These are phyloP conservation scores for Octopus bimaculoides DNA, from an alignment of 1,140 invertebrate genomes.

Conservation along the genomic window DNA sequence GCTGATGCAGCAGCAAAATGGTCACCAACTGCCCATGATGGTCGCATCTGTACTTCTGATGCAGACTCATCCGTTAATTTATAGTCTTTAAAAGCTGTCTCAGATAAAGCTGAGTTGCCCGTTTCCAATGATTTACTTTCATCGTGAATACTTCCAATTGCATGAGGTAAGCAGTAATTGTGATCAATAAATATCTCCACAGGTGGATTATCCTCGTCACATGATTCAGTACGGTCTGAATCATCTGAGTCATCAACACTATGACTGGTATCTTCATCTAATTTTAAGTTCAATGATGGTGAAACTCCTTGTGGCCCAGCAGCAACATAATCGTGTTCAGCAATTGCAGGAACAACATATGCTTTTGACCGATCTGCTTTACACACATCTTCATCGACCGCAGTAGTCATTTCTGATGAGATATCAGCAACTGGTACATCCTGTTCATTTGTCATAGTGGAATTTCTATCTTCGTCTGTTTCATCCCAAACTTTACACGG, in stretches of 20 bases:
- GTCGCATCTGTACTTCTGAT: background rate
- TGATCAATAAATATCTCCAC: slow-evolving; percentile 50
- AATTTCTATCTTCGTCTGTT: slow-evolving; percentile 25
- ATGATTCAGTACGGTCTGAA: slow-evolving; percentile 14
- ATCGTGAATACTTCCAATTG: slow-evolving; percentile 27
- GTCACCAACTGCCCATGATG: slow-evolving; percentile 20
- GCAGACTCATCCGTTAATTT: background rate
- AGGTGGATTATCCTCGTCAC: slow-evolving; percentile 24
- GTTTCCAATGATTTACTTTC: background rate
- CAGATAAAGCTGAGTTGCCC: background rate
- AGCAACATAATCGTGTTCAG: slow-evolving; percentile 50
- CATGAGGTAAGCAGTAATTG: slow-evolving; percentile 48
- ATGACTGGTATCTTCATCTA: slow-evolving; percentile 39
- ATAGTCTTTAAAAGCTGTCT: background rate
- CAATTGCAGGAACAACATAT: slow-evolving; percentile 29
- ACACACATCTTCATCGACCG: background rate
- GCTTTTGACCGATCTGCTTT: slow-evolving; percentile 12
- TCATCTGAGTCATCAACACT: slow-evolving; percentile 20
- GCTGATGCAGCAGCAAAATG: slow-evolving; percentile 17
- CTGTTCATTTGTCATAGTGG: background rate
- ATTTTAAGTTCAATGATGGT: slow-evolving; percentile 18
- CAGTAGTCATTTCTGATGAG: background rate
- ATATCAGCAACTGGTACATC: background rate
- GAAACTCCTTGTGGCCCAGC: slow-evolving; percentile 19
- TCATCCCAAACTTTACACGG: background rate